phyloP scores from a whole-genome alignment of 2,797 vertebrate species.

The Halcyon leucocephala region DNA sequence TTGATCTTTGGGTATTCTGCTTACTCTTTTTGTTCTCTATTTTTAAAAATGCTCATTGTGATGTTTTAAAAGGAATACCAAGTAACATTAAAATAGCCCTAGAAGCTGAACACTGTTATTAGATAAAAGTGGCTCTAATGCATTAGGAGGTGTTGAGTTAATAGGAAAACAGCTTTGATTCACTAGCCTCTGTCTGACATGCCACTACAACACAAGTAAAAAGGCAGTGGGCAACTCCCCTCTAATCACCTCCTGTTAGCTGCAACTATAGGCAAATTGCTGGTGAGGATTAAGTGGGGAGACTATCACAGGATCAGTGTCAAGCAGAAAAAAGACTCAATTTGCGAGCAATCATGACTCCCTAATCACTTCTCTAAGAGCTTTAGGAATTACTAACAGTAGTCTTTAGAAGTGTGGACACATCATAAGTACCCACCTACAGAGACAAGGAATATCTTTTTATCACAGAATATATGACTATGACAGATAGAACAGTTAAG shows the following conservation, averaged over 20 bases:
- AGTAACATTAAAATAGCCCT: conserved; percentile 23
- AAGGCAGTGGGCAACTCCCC: conserved; percentile 73
- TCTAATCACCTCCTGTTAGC: conserved; percentile 81
- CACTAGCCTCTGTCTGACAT: conserved; percentile 58
- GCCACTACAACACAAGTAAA: conserved; percentile 69
- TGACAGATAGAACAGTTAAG: background rate
- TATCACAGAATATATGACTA: background rate
- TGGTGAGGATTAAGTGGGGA: conserved; percentile 80
- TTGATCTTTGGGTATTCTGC: background rate
- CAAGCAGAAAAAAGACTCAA: conserved; percentile 81
- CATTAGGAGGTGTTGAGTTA: conserved; percentile 75
- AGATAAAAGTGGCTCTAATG: conserved; percentile 70
- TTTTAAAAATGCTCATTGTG: background rate
- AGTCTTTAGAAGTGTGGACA: conserved; percentile 26
- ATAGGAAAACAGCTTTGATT: conserved; percentile 76
- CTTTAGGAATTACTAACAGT: conserved; percentile 60
- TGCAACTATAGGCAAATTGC: conserved; percentile 83
- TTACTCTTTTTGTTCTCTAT: background rate
- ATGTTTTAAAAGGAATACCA: conserved; percentile 18
- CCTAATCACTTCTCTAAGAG: conserved; percentile 80
- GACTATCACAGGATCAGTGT: conserved; percentile 83
- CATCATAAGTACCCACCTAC: background rate
- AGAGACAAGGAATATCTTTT: background rate
- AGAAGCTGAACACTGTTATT: conserved; percentile 60
- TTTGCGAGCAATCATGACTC: conserved; percentile 79